Evolutionary conservation across 2,888 invertebrate genomes (phyloP), one percentile per base, ranked within the genome.

Genomic region (Aspidapion aeneum): DNA sequence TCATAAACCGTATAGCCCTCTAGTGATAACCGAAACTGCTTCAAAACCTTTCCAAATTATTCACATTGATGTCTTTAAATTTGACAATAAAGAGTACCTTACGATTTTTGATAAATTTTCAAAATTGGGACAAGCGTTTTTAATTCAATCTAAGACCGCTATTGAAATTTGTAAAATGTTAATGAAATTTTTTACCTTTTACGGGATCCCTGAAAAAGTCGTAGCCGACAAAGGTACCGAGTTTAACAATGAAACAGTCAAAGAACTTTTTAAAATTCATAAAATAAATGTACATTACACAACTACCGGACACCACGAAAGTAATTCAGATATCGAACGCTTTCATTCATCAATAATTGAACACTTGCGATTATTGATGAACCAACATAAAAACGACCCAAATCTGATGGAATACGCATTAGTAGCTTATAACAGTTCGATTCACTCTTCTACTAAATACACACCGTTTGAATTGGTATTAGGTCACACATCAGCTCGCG

Each of bases 201-300:
- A 17, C 18, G 61, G 61, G 17, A 17, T 60, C 5, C 61, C 61
- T 9, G 18, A 57, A 35, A 19, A 21, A 49, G 57, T 57, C 9
- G 48, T 58, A 20, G 20, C 49, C 18, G 61, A 61, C 17, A 61
- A 61, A 20, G 61, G 61, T 16, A 48, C 17, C n/a, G 57, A 57
- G 57, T 61, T 61, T 57, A 57, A 57, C 1, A 61, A 61, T 57
- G 50, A 59, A 57, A 21, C 21, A 1, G 17, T 61, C 19, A 61
- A 57, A 61, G 21, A 56, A 51, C 54, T 59, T 16, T 49, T 59
- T 18, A 18, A 59, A 59, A n/a, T 35, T 17, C 59, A 59, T 54
- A 59, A 59, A 22, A 48, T 59, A 9, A 59, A 51, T 21, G 17
- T 55, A 7, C 60, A 58, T 49, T 58, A 51, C 18, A 58, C 58